These are phyloP conservation scores for Chionomys nivalis DNA, from an alignment of 2,113 vertebrate species.

Conservation along the genomic window DNA sequence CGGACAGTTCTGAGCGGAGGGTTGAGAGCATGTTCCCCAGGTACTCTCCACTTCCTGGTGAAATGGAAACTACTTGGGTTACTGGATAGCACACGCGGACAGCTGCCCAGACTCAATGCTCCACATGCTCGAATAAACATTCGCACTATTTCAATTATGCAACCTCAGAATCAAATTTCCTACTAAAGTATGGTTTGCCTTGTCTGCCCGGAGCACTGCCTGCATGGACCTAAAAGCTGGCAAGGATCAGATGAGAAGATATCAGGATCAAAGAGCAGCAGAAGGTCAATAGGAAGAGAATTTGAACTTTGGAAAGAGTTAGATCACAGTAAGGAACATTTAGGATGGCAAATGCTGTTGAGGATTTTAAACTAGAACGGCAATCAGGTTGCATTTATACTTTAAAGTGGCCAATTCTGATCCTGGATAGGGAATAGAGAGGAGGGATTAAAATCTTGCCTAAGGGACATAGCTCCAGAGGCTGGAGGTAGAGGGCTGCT, in stretches of 20 bases:
- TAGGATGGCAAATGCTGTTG: neutral
- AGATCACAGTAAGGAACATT: neutral
- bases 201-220: neutral
- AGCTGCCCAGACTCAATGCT: neutral
- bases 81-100: neutral
- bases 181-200: neutral
- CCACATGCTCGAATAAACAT: neutral
- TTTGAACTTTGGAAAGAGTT: slow-evolving; percentile 19
- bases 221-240: neutral
- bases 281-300: neutral
- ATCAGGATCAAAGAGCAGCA: neutral
- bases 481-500: neutral
- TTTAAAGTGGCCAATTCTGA: neutral
- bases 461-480: neutral
- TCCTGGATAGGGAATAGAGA: neutral
- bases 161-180: neutral
- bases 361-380: slow-evolving; percentile 1
- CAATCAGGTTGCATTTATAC: neutral
- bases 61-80: neutral
- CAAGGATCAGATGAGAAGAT: neutral
- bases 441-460: neutral
- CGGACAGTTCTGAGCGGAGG: neutral
- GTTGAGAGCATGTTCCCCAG: neutral
- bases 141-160: neutral
- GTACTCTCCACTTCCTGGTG: neutral